Base-by-base conservation (phyloP, 2,113 vertebrate species). In the Meleagris gallopavo region DNA sequence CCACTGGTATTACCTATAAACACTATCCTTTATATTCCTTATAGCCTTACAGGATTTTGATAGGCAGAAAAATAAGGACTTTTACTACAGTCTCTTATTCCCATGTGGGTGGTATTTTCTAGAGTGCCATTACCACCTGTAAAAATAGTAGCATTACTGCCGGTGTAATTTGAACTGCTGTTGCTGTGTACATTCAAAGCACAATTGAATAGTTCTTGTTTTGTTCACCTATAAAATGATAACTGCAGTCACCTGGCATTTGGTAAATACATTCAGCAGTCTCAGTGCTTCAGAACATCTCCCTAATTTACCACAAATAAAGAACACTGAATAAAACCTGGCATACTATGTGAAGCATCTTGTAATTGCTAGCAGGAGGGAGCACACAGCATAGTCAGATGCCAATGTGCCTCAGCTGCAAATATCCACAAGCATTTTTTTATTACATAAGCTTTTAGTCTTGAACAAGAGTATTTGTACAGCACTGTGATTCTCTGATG, bases 61-160 rank as follows among this genome's bases (percentile, higher is more conserved):
- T 80, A 89, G 72, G 32, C 58, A 91, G 81, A 62, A 66, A 95
- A 89, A 89, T 85, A 94, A 87, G 38, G 30, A 85, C 50, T 85
- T 92, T 38, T 89, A 75, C 80, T 82, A 83, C 57, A 87, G 54
- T 32, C 36, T 75, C 30, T 86, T 67, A 71, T 65, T 87, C 89
- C 25, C 57, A 52, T 13, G 79, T 67, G 75, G 55, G 82, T 62
- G 55, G 30, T 79, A 84, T 96, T 94, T 97, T 91, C 82, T 88
- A 46, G 29, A 87, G 75, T 67, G 71, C 46, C 89, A 87, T 94
- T 95, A 85, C 78, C 64, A 86, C 71, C 41, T 66, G 60, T 83
- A 95, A 93, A 94, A 97, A 94, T 89, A 94, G 82, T 72, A 94
- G 61, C 82, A 60, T 50, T 43, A 25, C 64, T 79, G 82, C 84